phyloP scores from a whole-genome alignment of 2,113 vertebrate species.

The Xenopus laevis region DNA sequence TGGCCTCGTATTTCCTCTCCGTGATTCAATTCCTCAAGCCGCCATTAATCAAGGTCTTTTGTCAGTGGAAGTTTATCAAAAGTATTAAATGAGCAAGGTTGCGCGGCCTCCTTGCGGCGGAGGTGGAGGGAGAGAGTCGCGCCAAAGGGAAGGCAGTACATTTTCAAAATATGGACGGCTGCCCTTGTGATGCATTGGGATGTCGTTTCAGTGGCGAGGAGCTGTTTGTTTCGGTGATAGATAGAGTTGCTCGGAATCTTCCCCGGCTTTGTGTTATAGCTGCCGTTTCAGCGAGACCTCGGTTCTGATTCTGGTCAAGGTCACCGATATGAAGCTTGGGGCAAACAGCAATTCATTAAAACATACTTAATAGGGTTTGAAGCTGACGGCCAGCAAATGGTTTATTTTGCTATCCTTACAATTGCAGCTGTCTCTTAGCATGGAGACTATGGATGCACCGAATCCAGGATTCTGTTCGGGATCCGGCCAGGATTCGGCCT shows the following conservation, averaged over 20 bases:
- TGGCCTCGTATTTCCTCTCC: conserved; percentile 84
- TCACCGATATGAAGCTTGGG: conserved; percentile 60
- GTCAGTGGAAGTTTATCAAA: conserved; percentile 92
- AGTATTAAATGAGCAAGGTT: conserved; percentile 74
- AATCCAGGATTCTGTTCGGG: no score
- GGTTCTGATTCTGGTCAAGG: conserved; percentile 77
- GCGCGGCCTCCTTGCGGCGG: conserved; percentile 57
- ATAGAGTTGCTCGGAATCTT: conserved; percentile 75
- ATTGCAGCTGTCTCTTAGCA: conserved; percentile 46
- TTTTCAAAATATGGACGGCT: conserved; percentile 73
- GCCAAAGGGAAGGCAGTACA: conserved; percentile 61
- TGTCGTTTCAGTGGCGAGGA: conserved; percentile 72
- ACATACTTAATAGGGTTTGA: conserved; percentile 69
- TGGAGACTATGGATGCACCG: no score
- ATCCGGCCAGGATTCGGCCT: no score
- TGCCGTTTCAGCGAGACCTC: conserved; percentile 71
- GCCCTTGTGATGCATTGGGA: conserved; percentile 74
- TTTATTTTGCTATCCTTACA: conserved; percentile 32
- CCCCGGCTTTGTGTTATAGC: conserved; percentile 66
- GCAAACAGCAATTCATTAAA: conserved; percentile 75
- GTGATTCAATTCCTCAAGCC: conserved; percentile 92
- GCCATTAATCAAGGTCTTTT: conserved; percentile 89
- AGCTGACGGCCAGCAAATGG: conserved; percentile 60
- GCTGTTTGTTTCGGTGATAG: conserved; percentile 83
- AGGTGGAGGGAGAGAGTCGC: conserved; percentile 26